Conservation (phyloP, 2,888 invertebrate species). For the Minunthozetes semirufus region DNA sequence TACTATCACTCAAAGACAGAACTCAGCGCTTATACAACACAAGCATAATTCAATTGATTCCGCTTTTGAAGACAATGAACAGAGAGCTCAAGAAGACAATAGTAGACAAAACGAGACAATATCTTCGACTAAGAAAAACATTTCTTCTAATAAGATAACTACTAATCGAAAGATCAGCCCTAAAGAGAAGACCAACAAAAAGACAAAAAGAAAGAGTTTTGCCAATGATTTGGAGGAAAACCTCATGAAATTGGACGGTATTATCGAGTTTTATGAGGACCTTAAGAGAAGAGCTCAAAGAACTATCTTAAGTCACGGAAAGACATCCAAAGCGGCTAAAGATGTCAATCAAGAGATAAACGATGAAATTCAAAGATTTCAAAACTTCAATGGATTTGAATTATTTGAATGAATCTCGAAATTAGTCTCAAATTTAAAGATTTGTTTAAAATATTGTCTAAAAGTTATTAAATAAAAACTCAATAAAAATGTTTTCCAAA, state of each 20-base stretch:
- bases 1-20: background rate
- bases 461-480: too few relatives aligned
- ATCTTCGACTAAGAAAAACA: too few relatives aligned
- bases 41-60: background rate
- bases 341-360: slow-evolving; percentile 5
- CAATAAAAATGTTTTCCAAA: background rate
- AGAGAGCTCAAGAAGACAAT: background rate
- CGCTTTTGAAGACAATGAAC: background rate
- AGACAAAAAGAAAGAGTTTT: background rate
- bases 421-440: background rate
- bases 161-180: background rate
- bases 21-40: background rate
- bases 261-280: background rate
- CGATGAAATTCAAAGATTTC: background rate
- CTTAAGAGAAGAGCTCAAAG: background rate
- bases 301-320: background rate
- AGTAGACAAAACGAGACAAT: too few relatives aligned
- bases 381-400: background rate
- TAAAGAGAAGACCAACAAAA: background rate
- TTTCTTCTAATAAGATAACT: background rate
- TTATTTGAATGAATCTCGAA: background rate
- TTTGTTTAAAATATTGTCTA: too few relatives aligned
- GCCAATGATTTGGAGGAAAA: slow-evolving; percentile 8
- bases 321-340: background rate
- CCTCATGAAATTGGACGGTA: background rate